Conservation (phyloP, 2,888 invertebrate genomes). For the Copidosoma aretas region DNA sequence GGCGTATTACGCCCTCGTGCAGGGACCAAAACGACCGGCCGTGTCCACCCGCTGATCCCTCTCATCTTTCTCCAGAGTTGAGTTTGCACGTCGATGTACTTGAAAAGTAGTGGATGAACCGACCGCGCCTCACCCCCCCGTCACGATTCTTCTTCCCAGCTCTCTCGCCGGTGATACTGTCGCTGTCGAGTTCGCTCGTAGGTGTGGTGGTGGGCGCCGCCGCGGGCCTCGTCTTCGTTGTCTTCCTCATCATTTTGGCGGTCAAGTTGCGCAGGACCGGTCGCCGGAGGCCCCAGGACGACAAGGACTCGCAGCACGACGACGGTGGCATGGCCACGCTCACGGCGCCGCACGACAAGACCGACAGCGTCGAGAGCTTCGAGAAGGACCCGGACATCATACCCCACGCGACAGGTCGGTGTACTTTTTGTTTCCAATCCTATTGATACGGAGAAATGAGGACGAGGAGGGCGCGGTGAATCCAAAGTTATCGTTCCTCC, state of each 20-base stretch:
- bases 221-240: constrained; percentile 57
- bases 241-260: constrained; percentile 57
- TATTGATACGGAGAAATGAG: no score
- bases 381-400: constrained; percentile 61
- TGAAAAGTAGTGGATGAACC: background rate
- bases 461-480: no score
- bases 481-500: no score
- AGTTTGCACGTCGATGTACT: no score
- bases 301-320: constrained; percentile 58
- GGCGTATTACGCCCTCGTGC: no score
- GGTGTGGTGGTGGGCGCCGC: constrained; percentile 59
- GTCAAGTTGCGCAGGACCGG: constrained; percentile 54
- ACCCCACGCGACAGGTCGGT: constrained; percentile 58
- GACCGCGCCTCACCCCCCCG: no score
- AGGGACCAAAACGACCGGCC: no score
- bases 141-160: constrained; percentile 47
- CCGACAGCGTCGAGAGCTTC: constrained; percentile 59
- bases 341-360: constrained; percentile 55
- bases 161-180: constrained; percentile 58
- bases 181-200: constrained; percentile 58
- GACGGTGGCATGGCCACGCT: constrained; percentile 58
- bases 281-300: constrained; percentile 55
- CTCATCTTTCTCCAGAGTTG: no score
- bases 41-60: no score
- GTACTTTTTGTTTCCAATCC: background rate